Conservation (phyloP, 2,888 invertebrate species). For the Acanthosepion esculentum region DNA sequence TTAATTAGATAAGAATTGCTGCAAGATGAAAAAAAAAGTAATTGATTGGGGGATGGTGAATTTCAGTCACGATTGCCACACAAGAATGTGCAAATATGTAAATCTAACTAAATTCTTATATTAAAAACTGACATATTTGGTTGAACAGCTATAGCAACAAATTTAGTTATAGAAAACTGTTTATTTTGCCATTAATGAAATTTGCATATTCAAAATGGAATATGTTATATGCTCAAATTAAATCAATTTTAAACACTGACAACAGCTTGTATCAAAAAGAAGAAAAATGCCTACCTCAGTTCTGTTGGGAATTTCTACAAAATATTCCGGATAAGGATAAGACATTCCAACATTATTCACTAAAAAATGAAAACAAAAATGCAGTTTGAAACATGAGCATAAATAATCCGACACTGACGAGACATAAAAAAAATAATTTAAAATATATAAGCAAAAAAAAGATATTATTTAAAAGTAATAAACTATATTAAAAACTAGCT, state of each 20-base stretch:
- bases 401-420: background rate
- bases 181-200: background rate
- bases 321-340: slow-evolving; percentile 85
- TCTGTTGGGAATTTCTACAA: slow-evolving; percentile 70
- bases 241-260: background rate
- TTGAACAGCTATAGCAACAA: too few species aligned
- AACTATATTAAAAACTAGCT: too few species aligned
- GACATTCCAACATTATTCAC: slow-evolving; percentile 95
- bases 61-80: too few species aligned
- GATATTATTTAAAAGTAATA: too few species aligned
- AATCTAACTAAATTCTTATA: too few species aligned
- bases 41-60: too few species aligned
- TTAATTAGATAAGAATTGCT: too few species aligned
- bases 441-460: background rate
- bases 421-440: background rate
- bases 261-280: background rate
- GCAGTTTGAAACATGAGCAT: background rate
- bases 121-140: too few species aligned
- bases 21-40: too few species aligned
- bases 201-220: background rate
- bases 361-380: slow-evolving; percentile 57
- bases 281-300: slow-evolving; percentile 60
- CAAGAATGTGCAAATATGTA: too few species aligned
- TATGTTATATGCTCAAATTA: background rate
- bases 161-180: background rate